Evolutionary conservation across 1,140 invertebrate species (phyloP).

Genomic region (Luehdorfia chinensis): DNA sequence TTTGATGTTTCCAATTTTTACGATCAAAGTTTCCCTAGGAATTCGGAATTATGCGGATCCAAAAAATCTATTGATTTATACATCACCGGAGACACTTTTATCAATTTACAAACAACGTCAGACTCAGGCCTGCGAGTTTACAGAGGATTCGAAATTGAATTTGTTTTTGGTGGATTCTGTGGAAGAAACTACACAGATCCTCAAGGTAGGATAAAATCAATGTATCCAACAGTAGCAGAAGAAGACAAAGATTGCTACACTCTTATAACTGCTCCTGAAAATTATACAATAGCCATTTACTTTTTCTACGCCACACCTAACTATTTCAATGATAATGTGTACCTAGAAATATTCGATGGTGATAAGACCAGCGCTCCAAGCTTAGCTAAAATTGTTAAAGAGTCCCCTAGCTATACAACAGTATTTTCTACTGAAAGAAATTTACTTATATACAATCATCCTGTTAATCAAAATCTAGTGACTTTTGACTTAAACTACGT

Average conservation of each 20-base stretch:
- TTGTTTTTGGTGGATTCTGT: slow-evolving; percentile 67
- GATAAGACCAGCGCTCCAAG: slow-evolving; percentile 54
- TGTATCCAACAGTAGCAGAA: slow-evolving; percentile 36
- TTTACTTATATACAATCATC: slow-evolving; percentile 76
- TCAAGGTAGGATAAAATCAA: slow-evolving; percentile 80
- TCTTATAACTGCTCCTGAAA: slow-evolving; percentile 77
- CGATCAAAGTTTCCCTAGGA: slow-evolving; percentile 38
- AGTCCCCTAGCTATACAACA: slow-evolving; percentile 26
- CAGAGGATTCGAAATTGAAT: slow-evolving; percentile 53
- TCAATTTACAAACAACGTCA: slow-evolving; percentile 48
- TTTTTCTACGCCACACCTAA: slow-evolving; percentile 37
- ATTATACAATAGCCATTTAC: slow-evolving; percentile 80
- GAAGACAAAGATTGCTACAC: slow-evolving; percentile 74
- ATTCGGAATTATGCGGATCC: slow-evolving; percentile 36
- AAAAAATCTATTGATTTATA: slow-evolving; percentile 52
- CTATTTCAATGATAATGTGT: slow-evolving; percentile 33
- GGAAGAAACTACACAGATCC: slow-evolving; percentile 82
- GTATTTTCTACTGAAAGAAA: slow-evolving; percentile 82
- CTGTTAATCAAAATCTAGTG: slow-evolving; percentile 24
- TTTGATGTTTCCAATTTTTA: slow-evolving; percentile 34
- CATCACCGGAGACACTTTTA: slow-evolving; percentile 33
- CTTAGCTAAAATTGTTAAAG: slow-evolving; percentile 60
- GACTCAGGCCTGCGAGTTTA: slow-evolving; percentile 23
- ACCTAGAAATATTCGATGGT: slow-evolving; percentile 77
- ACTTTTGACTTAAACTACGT: slow-evolving; percentile 82